A percentile compares a stretch with the other conserved stretches of the same genome.
These are phyloP conservation scores for Mongoloraphidia duomilia DNA, from an alignment of 2,888 invertebrate genomes.

Conservation along the genomic window DNA sequence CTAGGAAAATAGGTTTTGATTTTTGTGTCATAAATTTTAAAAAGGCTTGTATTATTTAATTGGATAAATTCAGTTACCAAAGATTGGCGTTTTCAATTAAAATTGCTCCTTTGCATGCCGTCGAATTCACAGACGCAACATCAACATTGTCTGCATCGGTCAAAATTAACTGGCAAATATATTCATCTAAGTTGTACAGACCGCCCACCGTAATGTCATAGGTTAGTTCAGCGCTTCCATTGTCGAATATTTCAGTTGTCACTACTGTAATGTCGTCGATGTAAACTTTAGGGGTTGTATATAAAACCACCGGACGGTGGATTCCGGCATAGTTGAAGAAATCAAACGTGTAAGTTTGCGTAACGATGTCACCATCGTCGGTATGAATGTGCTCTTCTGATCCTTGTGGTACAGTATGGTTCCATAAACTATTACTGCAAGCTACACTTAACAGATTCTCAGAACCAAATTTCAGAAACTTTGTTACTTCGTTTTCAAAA, in stretches of 20 bases:
- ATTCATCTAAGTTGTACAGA: too few species aligned
- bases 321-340: conserved; percentile 99
- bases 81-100: too few species aligned
- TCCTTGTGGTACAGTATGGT: conserved; percentile 86
- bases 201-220: too few species aligned
- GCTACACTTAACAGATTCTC: conserved; percentile 79
- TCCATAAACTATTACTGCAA: conserved; percentile 81
- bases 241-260: conserved; percentile 38
- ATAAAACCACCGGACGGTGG: conserved; percentile 79
- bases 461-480: conserved; percentile 45
- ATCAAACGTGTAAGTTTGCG: conserved; percentile 80
- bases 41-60: too few species aligned
- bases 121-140: too few species aligned
- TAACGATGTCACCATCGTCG: conserved; percentile 43
- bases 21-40: too few species aligned
- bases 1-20: too few species aligned
- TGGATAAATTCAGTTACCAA: too few species aligned
- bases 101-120: too few species aligned
- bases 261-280: conserved; percentile 74
- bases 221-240: conserved; percentile 24
- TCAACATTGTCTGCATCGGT: too few species aligned
- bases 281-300: conserved; percentile 70
- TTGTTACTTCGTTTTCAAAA: conserved; percentile 74
- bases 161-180: too few species aligned
- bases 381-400: conserved; percentile 30